Evolutionary conservation across 2,797 vertebrate genomes (phyloP).

Genomic region (Cirrhinus mrigala): DNA sequence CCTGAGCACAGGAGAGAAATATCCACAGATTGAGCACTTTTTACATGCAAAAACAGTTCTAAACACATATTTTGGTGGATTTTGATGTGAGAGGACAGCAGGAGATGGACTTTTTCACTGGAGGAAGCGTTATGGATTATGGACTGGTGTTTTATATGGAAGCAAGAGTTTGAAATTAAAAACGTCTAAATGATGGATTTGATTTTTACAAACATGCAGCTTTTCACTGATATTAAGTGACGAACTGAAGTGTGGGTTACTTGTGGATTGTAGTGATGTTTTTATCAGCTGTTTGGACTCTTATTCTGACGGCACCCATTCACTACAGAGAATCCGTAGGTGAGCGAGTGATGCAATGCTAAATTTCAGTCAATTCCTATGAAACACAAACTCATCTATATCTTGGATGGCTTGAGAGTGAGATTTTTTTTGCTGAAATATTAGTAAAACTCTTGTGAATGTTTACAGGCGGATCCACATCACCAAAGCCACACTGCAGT

Average conservation of each 20-base stretch:
- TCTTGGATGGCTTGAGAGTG: not conserved
- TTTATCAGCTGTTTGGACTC: not conserved
- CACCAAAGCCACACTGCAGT: constrained; percentile 89
- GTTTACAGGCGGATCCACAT: constrained; percentile 91
- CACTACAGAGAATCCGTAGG: not conserved
- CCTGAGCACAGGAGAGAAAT: not conserved
- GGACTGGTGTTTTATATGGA: not conserved
- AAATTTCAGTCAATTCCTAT: not conserved
- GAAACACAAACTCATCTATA: not conserved
- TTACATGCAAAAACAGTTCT: not conserved
- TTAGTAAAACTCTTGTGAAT: constrained; percentile 31
- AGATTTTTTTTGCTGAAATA: not conserved
- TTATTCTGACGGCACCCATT: not conserved
- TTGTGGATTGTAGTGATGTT: not conserved
- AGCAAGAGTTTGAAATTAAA: no score
- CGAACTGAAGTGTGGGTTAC: not conserved
- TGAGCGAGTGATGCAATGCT: not conserved
- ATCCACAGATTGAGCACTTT: not conserved
- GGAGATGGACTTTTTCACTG: not conserved
- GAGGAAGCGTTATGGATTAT: not conserved
- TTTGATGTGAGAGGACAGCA: not conserved
- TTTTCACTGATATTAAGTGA: not conserved
- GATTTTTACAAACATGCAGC: not conserved
- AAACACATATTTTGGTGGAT: not conserved
- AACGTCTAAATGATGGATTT: no score